These are phyloP conservation scores for Erythrocercus mccallii DNA, from an alignment of 2,113 vertebrate species.

Conservation along the genomic window DNA sequence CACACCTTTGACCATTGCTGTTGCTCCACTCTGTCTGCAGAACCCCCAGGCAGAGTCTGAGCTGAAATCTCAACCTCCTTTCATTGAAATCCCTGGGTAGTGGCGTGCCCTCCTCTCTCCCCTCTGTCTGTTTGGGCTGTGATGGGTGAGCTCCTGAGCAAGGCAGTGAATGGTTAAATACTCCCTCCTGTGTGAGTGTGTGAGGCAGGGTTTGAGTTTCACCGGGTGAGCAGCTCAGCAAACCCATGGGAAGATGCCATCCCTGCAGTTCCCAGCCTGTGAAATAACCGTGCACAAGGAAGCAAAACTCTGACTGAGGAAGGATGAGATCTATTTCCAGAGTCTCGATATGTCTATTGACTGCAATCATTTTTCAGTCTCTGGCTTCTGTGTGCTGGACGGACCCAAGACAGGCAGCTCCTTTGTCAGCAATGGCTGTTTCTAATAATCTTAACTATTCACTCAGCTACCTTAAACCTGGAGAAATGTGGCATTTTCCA, in stretches of 20 bases:
- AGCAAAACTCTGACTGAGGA: background rate
- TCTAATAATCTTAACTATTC: background rate
- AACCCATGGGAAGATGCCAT: background rate
- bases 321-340: background rate
- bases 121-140: background rate
- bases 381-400: background rate
- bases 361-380: background rate
- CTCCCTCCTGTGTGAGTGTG: background rate
- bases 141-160: background rate
- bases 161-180: background rate
- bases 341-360: background rate
- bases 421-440: background rate
- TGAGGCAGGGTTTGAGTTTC: background rate
- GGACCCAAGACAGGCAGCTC: background rate
- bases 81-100: background rate
- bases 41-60: background rate
- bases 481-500: background rate
- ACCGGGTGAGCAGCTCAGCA: background rate
- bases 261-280: background rate
- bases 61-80: background rate
- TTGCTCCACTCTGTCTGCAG: rapidly evolving
- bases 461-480: background rate
- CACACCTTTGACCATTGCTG: background rate
- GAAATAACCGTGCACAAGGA: background rate
- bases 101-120: background rate